Percentiles rank a stretch among this genome's conserved stretches.
These are phyloP conservation scores for Protaetia brevitarsis DNA, from an alignment of 1,140 invertebrate genomes.

Conservation along the genomic window DNA sequence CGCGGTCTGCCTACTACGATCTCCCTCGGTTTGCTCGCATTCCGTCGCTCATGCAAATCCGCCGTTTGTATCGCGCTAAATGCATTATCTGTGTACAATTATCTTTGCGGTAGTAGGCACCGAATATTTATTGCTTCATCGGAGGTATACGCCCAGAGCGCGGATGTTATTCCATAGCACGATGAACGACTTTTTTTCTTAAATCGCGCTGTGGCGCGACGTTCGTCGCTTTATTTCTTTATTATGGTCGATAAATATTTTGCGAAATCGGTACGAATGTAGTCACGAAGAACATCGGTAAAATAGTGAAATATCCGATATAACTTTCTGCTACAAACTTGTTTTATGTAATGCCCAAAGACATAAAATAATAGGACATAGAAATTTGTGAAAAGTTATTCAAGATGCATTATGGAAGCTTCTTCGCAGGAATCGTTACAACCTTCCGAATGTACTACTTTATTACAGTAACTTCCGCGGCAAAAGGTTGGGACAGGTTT, in stretches of 20 bases:
- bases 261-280: background rate
- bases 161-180: conserved; percentile 5
- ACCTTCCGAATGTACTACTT: too few relatives aligned
- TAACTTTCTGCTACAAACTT: background rate
- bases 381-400: too few relatives aligned
- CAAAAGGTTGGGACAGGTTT: too few relatives aligned
- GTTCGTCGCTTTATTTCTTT: background rate
- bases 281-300: background rate
- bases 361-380: too few relatives aligned
- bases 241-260: background rate
- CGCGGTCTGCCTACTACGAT: background rate
- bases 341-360: too few relatives aligned
- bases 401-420: too few relatives aligned
- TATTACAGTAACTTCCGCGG: too few relatives aligned
- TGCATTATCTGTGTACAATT: conserved; percentile 26
- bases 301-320: background rate
- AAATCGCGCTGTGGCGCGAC: background rate
- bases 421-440: too few relatives aligned
- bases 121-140: conserved; percentile 25
- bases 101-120: conserved; percentile 22
- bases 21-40: background rate
- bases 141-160: background rate
- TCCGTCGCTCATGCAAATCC: conserved; percentile 11
- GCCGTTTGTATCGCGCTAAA: conserved; percentile 10
- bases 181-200: background rate